These are phyloP conservation scores for Clunio marinus DNA, from an alignment of 2,888 invertebrate genomes.

Conservation along the genomic window DNA sequence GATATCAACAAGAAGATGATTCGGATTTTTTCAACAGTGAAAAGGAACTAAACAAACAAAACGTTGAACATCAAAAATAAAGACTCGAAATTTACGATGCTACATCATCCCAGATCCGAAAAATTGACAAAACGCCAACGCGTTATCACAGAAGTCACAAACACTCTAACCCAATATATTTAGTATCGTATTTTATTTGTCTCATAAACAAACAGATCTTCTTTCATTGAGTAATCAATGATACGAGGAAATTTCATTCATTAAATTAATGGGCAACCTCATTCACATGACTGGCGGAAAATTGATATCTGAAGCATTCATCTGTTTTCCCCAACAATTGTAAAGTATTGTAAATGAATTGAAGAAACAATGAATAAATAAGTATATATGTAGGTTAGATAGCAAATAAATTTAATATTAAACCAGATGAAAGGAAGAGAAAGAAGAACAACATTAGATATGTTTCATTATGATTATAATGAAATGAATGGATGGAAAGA, in stretches of 20 bases:
- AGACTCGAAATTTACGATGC: too few relatives aligned
- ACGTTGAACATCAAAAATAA: too few relatives aligned
- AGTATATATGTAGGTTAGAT: not conserved
- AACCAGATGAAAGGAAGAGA: too few relatives aligned
- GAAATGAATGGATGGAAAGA: not conserved
- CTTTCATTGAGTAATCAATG: not conserved
- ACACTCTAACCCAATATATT: too few relatives aligned
- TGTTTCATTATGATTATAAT: not conserved
- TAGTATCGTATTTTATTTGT: not conserved
- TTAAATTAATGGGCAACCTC: too few relatives aligned
- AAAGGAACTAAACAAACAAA: too few relatives aligned
- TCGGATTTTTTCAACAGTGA: too few relatives aligned
- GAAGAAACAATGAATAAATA: constrained; percentile 1
- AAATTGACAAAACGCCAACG: too few relatives aligned
- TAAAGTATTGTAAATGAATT: constrained; percentile 9
- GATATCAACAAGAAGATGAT: too few relatives aligned
- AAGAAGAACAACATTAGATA: not conserved
- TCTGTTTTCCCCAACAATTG: not conserved
- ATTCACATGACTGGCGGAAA: too few relatives aligned
- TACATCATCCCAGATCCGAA: too few relatives aligned
- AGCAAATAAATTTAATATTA: constrained; percentile 1
- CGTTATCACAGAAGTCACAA: too few relatives aligned
- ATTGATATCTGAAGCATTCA: not conserved
- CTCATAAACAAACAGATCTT: not conserved
- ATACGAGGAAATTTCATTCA: not conserved